Conservation (phyloP, 2,797 vertebrate genomes). For the Falco biarmicus region DNA sequence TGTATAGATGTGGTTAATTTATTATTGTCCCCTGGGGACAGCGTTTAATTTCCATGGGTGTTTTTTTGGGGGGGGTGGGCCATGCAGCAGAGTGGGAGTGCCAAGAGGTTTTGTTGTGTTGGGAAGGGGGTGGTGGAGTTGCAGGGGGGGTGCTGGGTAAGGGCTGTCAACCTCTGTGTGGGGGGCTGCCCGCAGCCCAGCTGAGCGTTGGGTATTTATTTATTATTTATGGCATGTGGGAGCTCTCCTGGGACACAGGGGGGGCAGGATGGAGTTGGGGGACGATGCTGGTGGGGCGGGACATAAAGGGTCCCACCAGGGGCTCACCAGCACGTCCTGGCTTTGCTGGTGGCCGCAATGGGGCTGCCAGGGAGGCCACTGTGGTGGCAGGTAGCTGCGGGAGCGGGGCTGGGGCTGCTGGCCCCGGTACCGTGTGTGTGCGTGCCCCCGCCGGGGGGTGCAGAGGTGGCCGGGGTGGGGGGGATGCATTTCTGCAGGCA, state of each 20-base stretch:
- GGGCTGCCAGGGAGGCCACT: neutral
- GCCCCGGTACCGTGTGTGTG: neutral
- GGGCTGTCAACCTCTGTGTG: neutral
- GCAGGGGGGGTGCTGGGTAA: neutral
- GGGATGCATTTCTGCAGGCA: neutral
- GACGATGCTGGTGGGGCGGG: neutral
- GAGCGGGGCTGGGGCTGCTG: neutral
- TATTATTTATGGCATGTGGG: conserved; percentile 39
- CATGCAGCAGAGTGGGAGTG: neutral
- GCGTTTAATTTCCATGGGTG: neutral
- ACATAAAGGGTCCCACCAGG: neutral
- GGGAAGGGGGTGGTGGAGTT: neutral
- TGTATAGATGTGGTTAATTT: conserved; percentile 72
- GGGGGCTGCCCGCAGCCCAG: neutral
- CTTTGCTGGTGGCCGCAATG: neutral
- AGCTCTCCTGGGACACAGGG: neutral
- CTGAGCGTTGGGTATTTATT: conserved; percentile 67
- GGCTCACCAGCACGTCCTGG: neutral
- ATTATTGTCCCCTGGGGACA: conserved; percentile 56
- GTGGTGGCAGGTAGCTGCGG: neutral
- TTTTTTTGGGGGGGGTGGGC: neutral
- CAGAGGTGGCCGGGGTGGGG: neutral
- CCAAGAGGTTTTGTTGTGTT: neutral
- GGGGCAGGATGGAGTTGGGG: neutral
- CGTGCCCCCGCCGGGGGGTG: fast-evolving